These are phyloP conservation scores for Sylvia atricapilla DNA, from an alignment of 2,113 vertebrate species.

Conservation along the genomic window DNA sequence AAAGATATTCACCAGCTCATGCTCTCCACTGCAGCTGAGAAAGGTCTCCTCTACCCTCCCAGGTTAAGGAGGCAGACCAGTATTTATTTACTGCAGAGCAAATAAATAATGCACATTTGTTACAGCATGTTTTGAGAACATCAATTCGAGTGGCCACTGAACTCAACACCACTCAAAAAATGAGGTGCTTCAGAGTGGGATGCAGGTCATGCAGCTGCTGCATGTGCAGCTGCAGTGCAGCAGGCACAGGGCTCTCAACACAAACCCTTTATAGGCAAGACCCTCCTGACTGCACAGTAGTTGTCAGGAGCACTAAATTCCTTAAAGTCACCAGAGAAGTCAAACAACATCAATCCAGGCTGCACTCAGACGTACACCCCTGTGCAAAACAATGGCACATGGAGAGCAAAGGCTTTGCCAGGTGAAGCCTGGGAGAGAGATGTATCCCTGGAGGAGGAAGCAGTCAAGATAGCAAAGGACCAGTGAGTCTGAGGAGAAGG, in stretches of 20 bases:
- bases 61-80: not conserved
- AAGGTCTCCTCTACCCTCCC: not conserved
- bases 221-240: not conserved
- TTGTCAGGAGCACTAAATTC: not conserved
- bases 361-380: not conserved
- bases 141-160: not conserved
- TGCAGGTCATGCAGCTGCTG: not conserved
- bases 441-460: not conserved
- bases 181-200: not conserved
- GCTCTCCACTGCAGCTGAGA: not conserved
- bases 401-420: not conserved
- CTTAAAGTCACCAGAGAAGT: not conserved
- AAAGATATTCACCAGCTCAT: not conserved
- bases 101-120: not conserved
- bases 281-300: fast-evolving
- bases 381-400: not conserved
- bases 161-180: not conserved
- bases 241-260: not conserved
- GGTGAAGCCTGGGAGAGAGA: not conserved
- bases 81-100: not conserved
- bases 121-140: fast-evolving
- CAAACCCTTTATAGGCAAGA: not conserved
- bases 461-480: not conserved
- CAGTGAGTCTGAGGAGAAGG: not conserved
- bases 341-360: not conserved